These are phyloP conservation scores for Mystacornis crossleyi DNA, from an alignment of 2,113 vertebrate genomes.

Conservation along the genomic window DNA sequence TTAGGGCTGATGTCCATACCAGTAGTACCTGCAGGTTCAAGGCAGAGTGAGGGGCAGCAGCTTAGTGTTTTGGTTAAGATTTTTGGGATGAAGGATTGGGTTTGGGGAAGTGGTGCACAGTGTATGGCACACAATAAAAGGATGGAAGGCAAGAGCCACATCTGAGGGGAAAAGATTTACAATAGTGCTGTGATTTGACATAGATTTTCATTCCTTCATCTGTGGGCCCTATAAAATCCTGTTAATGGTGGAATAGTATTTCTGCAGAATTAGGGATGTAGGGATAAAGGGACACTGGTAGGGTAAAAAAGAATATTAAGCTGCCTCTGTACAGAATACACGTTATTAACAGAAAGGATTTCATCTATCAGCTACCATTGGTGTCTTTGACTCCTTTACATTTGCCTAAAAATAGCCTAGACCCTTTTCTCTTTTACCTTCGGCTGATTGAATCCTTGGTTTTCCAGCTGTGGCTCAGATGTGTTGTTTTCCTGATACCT, in stretches of 20 bases:
- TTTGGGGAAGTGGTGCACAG: background rate
- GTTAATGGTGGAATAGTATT: background rate
- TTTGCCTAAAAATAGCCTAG: background rate
- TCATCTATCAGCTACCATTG: background rate
- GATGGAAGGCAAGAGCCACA: background rate
- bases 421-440: background rate
- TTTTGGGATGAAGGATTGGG: background rate
- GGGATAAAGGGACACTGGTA: background rate
- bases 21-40: background rate
- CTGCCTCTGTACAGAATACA: background rate
- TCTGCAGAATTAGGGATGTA: background rate
- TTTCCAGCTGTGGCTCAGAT: background rate
- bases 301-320: background rate
- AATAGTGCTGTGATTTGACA: background rate
- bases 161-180: background rate
- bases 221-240: slow-evolving; percentile 15
- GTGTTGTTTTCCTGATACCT: background rate
- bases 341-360: background rate
- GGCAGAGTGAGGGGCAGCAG: background rate
- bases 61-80: background rate
- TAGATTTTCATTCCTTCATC: background rate
- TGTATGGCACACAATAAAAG: fast-evolving
- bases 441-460: background rate
- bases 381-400: background rate
- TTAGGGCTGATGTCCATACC: background rate